These are phyloP conservation scores for honey bee (Apis mellifera) DNA, from an alignment of 1,140 invertebrate species.

Conservation along the genomic window DNA sequence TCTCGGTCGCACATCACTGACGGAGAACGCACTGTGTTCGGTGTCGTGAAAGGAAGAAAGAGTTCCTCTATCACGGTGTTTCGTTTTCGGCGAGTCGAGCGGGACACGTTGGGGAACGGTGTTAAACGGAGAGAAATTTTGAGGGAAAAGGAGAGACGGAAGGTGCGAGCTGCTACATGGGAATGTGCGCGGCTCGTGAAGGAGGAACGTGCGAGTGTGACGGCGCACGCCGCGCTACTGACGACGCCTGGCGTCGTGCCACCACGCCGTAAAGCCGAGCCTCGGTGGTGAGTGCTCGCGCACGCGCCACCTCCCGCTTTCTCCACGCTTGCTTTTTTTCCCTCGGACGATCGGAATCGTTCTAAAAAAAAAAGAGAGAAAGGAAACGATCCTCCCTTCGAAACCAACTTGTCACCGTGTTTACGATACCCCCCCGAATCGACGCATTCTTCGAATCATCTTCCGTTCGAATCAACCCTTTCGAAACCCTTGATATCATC, in stretches of 20 bases:
- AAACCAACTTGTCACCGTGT: background rate
- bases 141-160: background rate
- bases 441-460: background rate
- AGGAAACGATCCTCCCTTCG: background rate
- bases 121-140: background rate
- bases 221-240: constrained; percentile 81
- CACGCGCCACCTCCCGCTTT: constrained; percentile 67
- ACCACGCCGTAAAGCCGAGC: constrained; percentile 59
- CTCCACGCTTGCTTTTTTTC: constrained; percentile 37
- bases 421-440: background rate
- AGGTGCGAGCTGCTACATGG: constrained; percentile 58
- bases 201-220: constrained; percentile 76
- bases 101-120: background rate
- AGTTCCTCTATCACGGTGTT: no score
- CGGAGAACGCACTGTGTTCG: no score
- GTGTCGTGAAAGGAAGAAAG: no score
- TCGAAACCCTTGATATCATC: no score
- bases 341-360: constrained; percentile 11
- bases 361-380: background rate
- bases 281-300: constrained; percentile 64
- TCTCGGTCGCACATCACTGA: no score
- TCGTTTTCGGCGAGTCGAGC: no score
- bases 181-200: constrained; percentile 53
- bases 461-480: background rate
- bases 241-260: constrained; percentile 73